Evolutionary conservation across 2,888 invertebrate genomes (phyloP).

Genomic region (Dichetophora obliterata): DNA sequence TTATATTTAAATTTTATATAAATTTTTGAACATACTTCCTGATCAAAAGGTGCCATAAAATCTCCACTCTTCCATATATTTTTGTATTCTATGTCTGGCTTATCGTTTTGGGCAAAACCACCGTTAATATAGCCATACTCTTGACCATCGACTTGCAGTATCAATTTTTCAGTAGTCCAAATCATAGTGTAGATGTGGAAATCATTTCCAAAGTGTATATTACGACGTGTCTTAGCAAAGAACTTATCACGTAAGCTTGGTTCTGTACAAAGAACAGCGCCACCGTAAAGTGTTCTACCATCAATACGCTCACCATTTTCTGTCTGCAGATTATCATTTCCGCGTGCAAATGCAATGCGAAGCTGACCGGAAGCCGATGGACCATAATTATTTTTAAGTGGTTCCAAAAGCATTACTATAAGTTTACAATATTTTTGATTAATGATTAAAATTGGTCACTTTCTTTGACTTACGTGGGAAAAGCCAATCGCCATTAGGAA

Average conservation of each 20-base stretch:
- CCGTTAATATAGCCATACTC: conserved; percentile 71
- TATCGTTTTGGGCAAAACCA: conserved; percentile 53
- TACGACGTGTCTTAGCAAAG: conserved; percentile 54
- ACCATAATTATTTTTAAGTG: conserved; percentile 76
- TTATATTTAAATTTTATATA: not conserved
- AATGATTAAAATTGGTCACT: not conserved
- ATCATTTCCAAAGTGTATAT: conserved; percentile 72
- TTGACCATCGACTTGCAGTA: conserved; percentile 72
- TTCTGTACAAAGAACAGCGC: conserved; percentile 58
- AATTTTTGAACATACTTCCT: conserved; percentile 71
- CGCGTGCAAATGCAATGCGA: conserved; percentile 79
- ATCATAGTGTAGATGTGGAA: conserved; percentile 79
- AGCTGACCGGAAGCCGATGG: conserved; percentile 76
- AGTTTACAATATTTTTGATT: conserved; percentile 19
- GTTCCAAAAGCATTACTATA: conserved; percentile 77
- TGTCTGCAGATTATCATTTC: conserved; percentile 71
- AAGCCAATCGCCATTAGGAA: conserved; percentile 84
- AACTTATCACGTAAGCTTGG: conserved; percentile 64
- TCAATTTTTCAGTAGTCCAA: conserved; percentile 72
- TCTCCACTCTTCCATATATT: conserved; percentile 74
- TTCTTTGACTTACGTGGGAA: conserved; percentile 75
- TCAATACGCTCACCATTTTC: conserved; percentile 57
- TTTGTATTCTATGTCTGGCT: conserved; percentile 59
- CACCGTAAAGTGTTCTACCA: conserved; percentile 62
- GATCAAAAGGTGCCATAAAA: conserved; percentile 77